Evolutionary conservation across 2,113 vertebrate genomes (phyloP).

Genomic region (Malurus melanocephalus): DNA sequence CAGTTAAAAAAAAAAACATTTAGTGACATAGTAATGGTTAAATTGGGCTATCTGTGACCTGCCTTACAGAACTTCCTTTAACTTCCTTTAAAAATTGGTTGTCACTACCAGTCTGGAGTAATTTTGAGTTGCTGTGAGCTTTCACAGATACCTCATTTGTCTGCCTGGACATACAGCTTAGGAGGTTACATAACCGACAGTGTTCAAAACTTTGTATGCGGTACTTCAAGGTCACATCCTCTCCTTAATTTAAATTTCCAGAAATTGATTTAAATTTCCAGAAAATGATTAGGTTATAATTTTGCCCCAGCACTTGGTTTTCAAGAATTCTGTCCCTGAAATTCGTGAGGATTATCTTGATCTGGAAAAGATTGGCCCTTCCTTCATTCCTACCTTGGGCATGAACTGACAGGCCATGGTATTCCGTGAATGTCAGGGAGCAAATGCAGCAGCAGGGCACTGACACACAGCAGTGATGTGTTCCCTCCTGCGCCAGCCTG

Average conservation of each 20-base stretch:
- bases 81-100: background rate
- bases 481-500: background rate
- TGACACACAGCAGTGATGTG: background rate
- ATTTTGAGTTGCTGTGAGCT: background rate
- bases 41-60: background rate
- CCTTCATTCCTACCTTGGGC: background rate
- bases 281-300: background rate
- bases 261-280: background rate
- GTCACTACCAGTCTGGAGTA: background rate
- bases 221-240: background rate
- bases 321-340: background rate
- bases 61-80: background rate
- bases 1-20: background rate
- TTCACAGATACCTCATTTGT: background rate
- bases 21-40: background rate
- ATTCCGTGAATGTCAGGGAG: constrained; percentile 12
- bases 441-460: background rate
- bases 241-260: background rate
- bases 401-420: constrained; percentile 23
- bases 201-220: background rate
- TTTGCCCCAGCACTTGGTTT: background rate
- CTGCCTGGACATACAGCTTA: background rate
- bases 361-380: constrained; percentile 8
- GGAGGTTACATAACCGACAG: background rate
- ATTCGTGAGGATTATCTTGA: background rate